A percentile compares a stretch with the other conserved stretches of the same genome.
Evolutionary conservation across 2,797 vertebrate species (phyloP).

Genomic region (Syngnathus acus): DNA sequence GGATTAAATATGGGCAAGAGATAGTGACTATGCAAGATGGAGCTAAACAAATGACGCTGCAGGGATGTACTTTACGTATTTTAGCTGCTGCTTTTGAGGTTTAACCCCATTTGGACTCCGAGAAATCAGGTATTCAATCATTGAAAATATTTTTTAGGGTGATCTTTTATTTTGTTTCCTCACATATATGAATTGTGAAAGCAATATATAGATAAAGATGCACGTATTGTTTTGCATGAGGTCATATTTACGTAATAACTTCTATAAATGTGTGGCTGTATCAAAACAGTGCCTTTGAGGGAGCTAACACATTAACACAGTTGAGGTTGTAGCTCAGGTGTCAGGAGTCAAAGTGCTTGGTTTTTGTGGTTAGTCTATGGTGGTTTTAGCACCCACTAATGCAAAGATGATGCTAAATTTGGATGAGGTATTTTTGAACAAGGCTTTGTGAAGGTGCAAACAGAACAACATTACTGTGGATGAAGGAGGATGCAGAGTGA

Average conservation of each 20-base stretch:
- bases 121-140: neutral
- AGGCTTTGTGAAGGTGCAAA: neutral
- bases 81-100: slow-evolving; percentile 23
- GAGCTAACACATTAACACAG: neutral
- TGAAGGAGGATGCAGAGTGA: neutral
- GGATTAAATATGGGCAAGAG: neutral
- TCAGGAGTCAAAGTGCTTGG: slow-evolving; percentile 1
- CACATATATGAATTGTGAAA: no score
- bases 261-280: neutral
- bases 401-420: slow-evolving; percentile 4
- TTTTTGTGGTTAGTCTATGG: neutral
- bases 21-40: neutral
- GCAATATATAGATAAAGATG: no score
- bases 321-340: neutral
- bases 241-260: neutral
- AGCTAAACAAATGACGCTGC: neutral
- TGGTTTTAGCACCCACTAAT: neutral
- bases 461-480: neutral
- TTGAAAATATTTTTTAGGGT: neutral
- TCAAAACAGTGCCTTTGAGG: neutral
- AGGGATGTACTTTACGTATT: neutral
- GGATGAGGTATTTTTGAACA: slow-evolving; percentile 10
- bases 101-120: slow-evolving; percentile 9
- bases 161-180: neutral
- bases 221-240: no score